Evolutionary conservation across 2,113 vertebrate genomes (phyloP), one percentile per base, ranked within the genome.

Genomic region (Rhinolophus ferrumequinum): DNA sequence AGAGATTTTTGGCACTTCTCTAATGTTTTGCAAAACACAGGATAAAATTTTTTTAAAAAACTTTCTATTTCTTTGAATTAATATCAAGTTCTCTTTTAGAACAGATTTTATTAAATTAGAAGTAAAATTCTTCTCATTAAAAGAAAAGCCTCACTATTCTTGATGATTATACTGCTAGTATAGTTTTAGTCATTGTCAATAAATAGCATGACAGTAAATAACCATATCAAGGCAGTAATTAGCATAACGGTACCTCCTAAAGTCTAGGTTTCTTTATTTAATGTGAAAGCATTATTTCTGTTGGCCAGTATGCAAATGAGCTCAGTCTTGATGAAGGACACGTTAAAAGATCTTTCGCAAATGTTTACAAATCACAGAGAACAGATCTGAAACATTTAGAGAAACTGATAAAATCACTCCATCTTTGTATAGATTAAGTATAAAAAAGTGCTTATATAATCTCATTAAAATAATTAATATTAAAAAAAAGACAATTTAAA

Each of bases 131-230:
- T 76, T 98, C 88, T 96, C 56, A 97, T 97, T 95, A 91, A 95
- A 98, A 98, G 67, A 96, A 98, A 96, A 97, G 41, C 2, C 44
- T 54, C 72, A 50, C 54, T 95, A 64, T 97, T 84, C 33, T 94
- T 84, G 33, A 76, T 84, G 30, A 96, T 96, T 97, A 95, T 88
- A 97, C 54, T 10, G 96, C 90, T 79, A 86, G 90, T 96, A 76
- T 0, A 0, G 97, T 81, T 95, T 30, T 95, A 97, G 93, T 96
- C 93, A 96, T 93, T 93, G 76, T 97, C 96, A 98, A 98, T 98
- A 98, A 98, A 92, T 88, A 96, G 93, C 94, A 97, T 82, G 94
- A 98, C 89, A 98, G 94, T 84, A 96, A 96, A 87, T 89, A 97
- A 95, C 93, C 70, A 97, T 97, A 95, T 94, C 76, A 77, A 97